Evolutionary conservation across 35 echinoderm and acorn worm species (phyloP).

Genomic region (Heliocidaris erythrogramma): DNA sequence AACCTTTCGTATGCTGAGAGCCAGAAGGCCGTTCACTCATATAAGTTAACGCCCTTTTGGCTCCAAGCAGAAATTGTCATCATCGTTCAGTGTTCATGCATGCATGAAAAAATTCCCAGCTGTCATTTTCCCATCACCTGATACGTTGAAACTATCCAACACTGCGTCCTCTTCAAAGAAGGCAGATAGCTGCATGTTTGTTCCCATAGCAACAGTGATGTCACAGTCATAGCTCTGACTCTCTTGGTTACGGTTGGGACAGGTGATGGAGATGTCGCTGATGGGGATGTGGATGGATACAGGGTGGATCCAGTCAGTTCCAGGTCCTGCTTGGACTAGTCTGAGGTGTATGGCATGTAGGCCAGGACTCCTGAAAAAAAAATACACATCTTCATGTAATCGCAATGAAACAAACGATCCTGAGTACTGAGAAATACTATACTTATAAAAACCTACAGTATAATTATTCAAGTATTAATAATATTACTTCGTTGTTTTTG

Average conservation of each 20-base stretch:
- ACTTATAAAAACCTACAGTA: too few relatives aligned
- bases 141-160: conserved; percentile 46
- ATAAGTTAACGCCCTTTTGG: too few relatives aligned
- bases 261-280: neutral
- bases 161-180: conserved; percentile 29
- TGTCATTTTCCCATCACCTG: conserved; percentile 10
- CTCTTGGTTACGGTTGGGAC: conserved; percentile 20
- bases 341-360: neutral
- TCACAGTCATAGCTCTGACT: conserved; percentile 39
- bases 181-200: conserved; percentile 6
- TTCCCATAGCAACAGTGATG: conserved; percentile 49
- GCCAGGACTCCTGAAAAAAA: conserved; percentile 17
- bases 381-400: too few relatives aligned
- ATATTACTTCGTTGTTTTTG: too few relatives aligned
- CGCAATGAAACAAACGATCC: too few relatives aligned
- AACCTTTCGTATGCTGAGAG: too few relatives aligned
- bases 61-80: neutral
- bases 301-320: neutral
- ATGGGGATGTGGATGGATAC: conserved; percentile 16
- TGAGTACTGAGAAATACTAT: too few relatives aligned
- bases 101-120: neutral
- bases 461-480: too few relatives aligned
- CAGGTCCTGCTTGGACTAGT: conserved; percentile 21
- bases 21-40: too few relatives aligned
- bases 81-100: neutral